Evolutionary conservation across 2,797 vertebrate genomes (phyloP).

Genomic region (Lacerta agilis): DNA sequence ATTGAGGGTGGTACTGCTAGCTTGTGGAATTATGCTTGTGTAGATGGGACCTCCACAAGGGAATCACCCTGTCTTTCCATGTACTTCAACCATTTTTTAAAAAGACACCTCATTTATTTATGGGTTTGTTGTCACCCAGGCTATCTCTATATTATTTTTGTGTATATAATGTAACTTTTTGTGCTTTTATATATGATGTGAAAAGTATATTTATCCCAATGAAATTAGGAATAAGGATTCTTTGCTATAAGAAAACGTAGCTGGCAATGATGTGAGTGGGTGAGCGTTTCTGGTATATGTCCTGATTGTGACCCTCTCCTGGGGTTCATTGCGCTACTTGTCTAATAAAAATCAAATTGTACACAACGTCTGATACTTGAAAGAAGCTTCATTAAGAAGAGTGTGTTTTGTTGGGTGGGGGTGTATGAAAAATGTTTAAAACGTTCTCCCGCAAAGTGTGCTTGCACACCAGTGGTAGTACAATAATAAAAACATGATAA

Average conservation of each 20-base stretch:
- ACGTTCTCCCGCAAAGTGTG: background rate
- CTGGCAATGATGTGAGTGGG: slow-evolving; percentile 41
- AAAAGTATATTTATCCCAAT: slow-evolving; percentile 64
- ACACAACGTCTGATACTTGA: slow-evolving; percentile 30
- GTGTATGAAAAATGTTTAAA: background rate
- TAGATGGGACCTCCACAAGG: background rate
- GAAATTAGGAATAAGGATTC: slow-evolving; percentile 40
- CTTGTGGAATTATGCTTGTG: background rate
- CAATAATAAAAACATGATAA: background rate
- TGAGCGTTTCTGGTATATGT: slow-evolving; percentile 42
- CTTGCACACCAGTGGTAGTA: background rate
- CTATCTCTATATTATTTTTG: slow-evolving; percentile 59
- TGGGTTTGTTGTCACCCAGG: slow-evolving; percentile 38
- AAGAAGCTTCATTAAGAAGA: background rate
- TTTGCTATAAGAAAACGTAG: slow-evolving; percentile 45
- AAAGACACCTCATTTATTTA: slow-evolving; percentile 52
- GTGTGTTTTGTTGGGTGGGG: background rate
- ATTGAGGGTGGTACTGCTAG: background rate
- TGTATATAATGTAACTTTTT: slow-evolving; percentile 72
- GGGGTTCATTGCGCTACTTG: slow-evolving; percentile 53
- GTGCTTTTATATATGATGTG: slow-evolving; percentile 55
- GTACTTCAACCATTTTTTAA: slow-evolving; percentile 17
- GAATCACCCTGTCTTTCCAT: background rate
- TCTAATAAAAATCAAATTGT: slow-evolving; percentile 63
- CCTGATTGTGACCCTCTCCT: slow-evolving; percentile 34